phyloP scores from a whole-genome alignment of 2,113 vertebrate species.

The Microtus pennsylvanicus region DNA sequence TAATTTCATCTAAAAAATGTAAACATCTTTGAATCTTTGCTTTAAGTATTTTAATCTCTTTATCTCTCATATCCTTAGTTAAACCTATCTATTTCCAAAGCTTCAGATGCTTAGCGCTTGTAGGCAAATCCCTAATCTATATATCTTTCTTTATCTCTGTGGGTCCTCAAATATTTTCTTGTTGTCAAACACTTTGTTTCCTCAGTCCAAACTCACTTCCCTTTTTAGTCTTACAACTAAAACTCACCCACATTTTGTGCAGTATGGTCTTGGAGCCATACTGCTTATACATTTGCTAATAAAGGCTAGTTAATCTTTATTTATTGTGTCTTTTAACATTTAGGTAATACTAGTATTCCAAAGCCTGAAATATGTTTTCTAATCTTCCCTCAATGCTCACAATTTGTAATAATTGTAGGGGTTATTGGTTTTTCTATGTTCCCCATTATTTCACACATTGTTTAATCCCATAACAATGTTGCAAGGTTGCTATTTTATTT shows the following conservation, averaged over 20 bases:
- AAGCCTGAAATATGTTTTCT: neutral
- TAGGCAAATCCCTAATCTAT: neutral
- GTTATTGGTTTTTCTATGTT: neutral
- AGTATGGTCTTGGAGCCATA: neutral
- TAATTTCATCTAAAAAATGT: neutral
- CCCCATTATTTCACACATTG: neutral
- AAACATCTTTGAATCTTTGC: neutral
- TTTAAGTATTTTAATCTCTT: neutral
- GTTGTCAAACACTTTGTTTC: neutral
- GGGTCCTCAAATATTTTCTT: neutral
- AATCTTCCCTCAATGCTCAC: neutral
- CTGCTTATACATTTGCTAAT: neutral
- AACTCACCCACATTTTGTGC: constrained; percentile 8
- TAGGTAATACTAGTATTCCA: neutral
- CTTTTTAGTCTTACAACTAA: neutral
- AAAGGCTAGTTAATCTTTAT: neutral
- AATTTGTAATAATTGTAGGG: neutral
- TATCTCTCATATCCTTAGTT: neutral
- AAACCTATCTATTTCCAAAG: neutral
- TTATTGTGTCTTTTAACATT: neutral
- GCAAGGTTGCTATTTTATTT: neutral
- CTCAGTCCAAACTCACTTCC: neutral
- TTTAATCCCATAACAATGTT: neutral
- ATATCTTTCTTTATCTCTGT: neutral
- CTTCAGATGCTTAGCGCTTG: neutral